Percentiles rank a stretch among this genome's conserved stretches.
Evolutionary conservation across 1,140 invertebrate species (phyloP).

Genomic region (Drosophila ercepeae): DNA sequence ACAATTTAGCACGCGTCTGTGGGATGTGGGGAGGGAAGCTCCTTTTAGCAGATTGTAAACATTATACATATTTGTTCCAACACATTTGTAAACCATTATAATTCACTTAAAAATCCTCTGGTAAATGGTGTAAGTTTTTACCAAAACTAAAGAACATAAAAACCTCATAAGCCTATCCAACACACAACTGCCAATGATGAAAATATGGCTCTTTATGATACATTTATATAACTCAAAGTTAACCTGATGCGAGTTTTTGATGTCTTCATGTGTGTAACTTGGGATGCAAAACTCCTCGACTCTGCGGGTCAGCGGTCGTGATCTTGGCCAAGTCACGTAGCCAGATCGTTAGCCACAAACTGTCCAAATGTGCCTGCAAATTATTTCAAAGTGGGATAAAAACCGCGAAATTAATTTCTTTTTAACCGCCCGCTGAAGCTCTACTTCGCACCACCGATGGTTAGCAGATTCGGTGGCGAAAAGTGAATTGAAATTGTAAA

Average conservation of each 20-base stretch:
- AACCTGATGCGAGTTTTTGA: background rate
- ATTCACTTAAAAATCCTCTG: background rate
- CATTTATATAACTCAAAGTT: slow-evolving; percentile 19
- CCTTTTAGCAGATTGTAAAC: background rate
- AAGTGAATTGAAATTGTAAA: slow-evolving; percentile 9
- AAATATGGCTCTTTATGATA: background rate
- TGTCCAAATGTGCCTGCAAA: slow-evolving; percentile 32
- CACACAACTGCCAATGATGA: background rate
- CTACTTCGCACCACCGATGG: background rate
- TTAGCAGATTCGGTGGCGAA: background rate
- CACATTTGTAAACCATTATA: too few species aligned
- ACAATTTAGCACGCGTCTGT: slow-evolving; percentile 18
- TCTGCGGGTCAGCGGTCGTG: slow-evolving; percentile 43
- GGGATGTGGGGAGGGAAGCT: background rate
- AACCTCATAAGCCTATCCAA: background rate
- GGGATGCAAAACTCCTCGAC: slow-evolving; percentile 28
- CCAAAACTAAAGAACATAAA: background rate
- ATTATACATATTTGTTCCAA: background rate
- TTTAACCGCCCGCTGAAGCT: slow-evolving; percentile 33
- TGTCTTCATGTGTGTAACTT: slow-evolving; percentile 13
- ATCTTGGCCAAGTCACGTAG: slow-evolving; percentile 43
- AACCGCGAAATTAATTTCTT: slow-evolving; percentile 47
- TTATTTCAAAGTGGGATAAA: slow-evolving; percentile 31
- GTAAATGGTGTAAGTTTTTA: background rate
- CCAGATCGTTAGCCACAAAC: slow-evolving; percentile 33